A percentile compares a stretch with the other conserved stretches of the same genome.
These are phyloP conservation scores for Tethya wilhelma DNA, from an alignment of 37 sponge, comb jelly and placozoan genomes.

Conservation along the genomic window DNA sequence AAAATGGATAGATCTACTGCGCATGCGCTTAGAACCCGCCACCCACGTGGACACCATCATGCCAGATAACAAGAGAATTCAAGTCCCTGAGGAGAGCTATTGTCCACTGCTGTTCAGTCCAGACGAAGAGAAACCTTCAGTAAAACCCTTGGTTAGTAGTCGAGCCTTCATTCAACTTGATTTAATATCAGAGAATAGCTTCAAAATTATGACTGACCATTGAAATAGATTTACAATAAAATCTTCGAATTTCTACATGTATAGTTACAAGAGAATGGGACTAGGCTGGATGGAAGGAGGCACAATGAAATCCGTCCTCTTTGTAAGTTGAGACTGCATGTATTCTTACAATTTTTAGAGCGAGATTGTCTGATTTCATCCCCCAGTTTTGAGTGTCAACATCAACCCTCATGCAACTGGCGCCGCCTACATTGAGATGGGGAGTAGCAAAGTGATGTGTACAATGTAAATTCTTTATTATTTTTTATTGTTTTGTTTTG, in stretches of 20 bases:
- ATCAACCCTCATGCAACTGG: slow-evolving; percentile 45
- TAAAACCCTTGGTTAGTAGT: slow-evolving; percentile 15
- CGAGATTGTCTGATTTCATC: not conserved
- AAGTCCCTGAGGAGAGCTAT: slow-evolving; percentile 39
- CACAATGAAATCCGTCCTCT: slow-evolving; percentile 46
- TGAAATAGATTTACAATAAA: slow-evolving; percentile 1
- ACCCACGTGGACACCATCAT: slow-evolving; percentile 11
- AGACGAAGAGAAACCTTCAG: slow-evolving; percentile 42
- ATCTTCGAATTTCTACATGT: not conserved
- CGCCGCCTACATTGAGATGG: slow-evolving; percentile 63
- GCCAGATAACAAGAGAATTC: slow-evolving; percentile 51
- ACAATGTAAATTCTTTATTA: slow-evolving; percentile 25
- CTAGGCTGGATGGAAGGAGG: slow-evolving; percentile 50
- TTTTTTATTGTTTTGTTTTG: not conserved
- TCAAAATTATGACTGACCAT: not conserved
- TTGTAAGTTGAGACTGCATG: slow-evolving; percentile 1
- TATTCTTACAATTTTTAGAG: not conserved
- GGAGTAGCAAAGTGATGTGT: slow-evolving; percentile 49
- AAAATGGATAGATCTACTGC: too few relatives aligned
- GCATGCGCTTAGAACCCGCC: slow-evolving; percentile 9
- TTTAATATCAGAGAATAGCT: not conserved
- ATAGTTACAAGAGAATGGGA: slow-evolving; percentile 25
- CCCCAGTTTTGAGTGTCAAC: slow-evolving; percentile 29
- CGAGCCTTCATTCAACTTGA: not conserved
- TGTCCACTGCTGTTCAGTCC: slow-evolving; percentile 34